These are phyloP conservation scores for Lycia hirtaria DNA, from an alignment of 2,888 invertebrate genomes.

Conservation along the genomic window DNA sequence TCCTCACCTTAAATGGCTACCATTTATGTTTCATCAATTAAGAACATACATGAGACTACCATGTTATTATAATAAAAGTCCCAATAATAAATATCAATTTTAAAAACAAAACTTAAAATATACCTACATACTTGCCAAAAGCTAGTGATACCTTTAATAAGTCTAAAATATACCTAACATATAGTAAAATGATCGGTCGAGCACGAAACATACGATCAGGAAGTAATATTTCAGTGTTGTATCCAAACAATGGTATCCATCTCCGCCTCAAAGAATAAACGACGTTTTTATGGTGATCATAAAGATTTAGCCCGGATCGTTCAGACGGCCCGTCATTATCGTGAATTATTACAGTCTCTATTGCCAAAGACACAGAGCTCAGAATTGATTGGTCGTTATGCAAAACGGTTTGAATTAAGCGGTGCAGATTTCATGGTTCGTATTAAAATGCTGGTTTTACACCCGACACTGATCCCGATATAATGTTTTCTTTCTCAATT, in stretches of 20 bases:
- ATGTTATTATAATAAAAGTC: too few species aligned
- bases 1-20: too few species aligned
- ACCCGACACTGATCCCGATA: conserved; percentile 40
- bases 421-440: conserved; percentile 47
- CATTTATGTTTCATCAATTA: too few species aligned
- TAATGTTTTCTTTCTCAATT: conserved; percentile 29
- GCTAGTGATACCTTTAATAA: too few species aligned
- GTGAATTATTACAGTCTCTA: conserved; percentile 51
- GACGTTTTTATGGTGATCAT: conserved; percentile 65
- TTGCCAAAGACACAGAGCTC: conserved; percentile 47
- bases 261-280: conserved; percentile 44
- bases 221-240: conserved; percentile 38
- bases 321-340: conserved; percentile 58
- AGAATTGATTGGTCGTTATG: conserved; percentile 49
- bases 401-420: conserved; percentile 47
- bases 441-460: conserved; percentile 48
- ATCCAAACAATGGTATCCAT: conserved; percentile 40
- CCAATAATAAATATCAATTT: too few species aligned
- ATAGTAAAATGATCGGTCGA: background rate
- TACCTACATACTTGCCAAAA: too few species aligned
- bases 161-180: too few species aligned
- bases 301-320: conserved; percentile 59
- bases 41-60: too few species aligned
- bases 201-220: conserved; percentile 17
- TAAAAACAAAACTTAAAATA: too few species aligned